Evolutionary conservation across 2,113 vertebrate species (phyloP).

Genomic region (Sylvilagus bachmani): DNA sequence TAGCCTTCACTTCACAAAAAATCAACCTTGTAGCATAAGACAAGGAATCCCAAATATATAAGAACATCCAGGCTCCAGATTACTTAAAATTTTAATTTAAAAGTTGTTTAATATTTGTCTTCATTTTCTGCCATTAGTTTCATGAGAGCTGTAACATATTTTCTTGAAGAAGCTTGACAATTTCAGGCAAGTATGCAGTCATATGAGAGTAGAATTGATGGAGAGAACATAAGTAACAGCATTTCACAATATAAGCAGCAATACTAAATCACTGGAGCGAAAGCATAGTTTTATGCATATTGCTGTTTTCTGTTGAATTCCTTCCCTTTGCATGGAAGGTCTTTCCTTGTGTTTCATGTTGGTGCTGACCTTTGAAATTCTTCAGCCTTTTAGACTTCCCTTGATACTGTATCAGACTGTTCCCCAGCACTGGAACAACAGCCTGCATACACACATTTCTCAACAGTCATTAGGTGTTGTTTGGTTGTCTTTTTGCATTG

Average conservation of each 20-base stretch:
- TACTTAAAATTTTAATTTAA: slow-evolving; percentile 43
- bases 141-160: not conserved
- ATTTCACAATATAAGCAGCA: not conserved
- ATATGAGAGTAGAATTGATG: not conserved
- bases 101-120: not conserved
- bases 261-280: not conserved
- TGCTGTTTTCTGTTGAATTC: not conserved
- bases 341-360: not conserved
- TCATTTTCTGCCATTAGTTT: slow-evolving; percentile 10
- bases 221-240: not conserved
- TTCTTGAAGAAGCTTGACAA: not conserved
- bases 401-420: not conserved
- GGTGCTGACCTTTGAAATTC: not conserved
- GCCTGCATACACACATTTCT: not conserved
- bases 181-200: not conserved
- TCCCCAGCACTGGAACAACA: not conserved
- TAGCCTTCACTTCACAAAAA: not conserved
- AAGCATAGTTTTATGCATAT: not conserved
- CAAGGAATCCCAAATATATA: slow-evolving; percentile 1
- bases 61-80: not conserved
- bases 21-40: not conserved
- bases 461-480: not conserved
- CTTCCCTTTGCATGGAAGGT: not conserved
- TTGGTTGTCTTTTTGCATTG: not conserved
- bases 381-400: not conserved